Conservation (phyloP, 2,113 vertebrate species). For the Laterallus jamaicensis region DNA sequence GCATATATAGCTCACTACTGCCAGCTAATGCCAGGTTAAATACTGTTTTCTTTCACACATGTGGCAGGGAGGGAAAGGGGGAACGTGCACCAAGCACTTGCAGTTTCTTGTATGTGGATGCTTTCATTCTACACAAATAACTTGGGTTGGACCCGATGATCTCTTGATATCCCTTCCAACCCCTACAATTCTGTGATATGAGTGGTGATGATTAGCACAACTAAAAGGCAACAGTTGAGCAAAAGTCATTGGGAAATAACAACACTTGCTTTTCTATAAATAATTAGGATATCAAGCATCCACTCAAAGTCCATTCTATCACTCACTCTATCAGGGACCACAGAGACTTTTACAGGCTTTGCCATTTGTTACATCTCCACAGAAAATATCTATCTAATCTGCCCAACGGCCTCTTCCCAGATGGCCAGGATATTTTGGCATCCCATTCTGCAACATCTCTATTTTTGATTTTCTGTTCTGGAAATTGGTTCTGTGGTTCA, state of each 20-base stretch:
- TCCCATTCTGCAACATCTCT: slow-evolving; percentile 59
- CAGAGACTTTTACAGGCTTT: neutral
- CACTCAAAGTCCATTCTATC: neutral
- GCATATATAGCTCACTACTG: neutral
- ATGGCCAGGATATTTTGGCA: slow-evolving; percentile 63
- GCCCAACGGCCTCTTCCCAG: slow-evolving; percentile 51
- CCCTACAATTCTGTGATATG: neutral
- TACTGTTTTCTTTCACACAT: neutral
- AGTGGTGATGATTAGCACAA: neutral
- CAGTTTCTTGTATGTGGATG: neutral
- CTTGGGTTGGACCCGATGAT: neutral
- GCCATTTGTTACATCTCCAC: neutral
- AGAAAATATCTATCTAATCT: slow-evolving; percentile 57
- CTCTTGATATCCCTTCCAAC: too few relatives aligned
- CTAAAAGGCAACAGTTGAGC: neutral
- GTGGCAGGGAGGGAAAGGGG: neutral
- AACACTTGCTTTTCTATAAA: slow-evolving; percentile 24
- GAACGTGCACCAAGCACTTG: neutral
- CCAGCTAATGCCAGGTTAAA: neutral
- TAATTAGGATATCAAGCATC: neutral
- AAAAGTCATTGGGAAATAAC: neutral
- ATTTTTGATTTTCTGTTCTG: slow-evolving; percentile 73
- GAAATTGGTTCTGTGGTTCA: slow-evolving; percentile 67
- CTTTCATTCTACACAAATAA: neutral
- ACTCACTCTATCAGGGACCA: neutral